Percentiles rank a stretch among this genome's conserved stretches.
phyloP scores from a whole-genome alignment of 1,140 invertebrate species.

The Hycleus cichorii region DNA sequence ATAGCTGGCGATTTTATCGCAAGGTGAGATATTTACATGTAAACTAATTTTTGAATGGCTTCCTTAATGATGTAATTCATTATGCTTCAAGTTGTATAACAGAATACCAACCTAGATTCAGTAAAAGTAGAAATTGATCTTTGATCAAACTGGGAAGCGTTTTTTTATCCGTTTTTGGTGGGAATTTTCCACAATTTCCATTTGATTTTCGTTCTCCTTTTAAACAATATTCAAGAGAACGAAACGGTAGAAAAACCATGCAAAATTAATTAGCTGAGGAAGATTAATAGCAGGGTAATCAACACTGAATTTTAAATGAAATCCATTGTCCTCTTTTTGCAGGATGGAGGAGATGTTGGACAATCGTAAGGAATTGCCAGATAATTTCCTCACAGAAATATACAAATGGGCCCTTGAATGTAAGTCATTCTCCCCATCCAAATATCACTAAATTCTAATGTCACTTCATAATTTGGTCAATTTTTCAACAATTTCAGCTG shows the following conservation, averaged over 20 bases:
- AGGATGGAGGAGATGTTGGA: slow-evolving; percentile 64
- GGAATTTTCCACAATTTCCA: too few relatives aligned
- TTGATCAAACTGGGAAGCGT: too few relatives aligned
- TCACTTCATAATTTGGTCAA: neutral
- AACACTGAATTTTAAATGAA: neutral
- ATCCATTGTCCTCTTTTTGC: slow-evolving; percentile 30
- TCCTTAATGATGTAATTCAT: too few relatives aligned
- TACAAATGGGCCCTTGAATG: slow-evolving; percentile 87
- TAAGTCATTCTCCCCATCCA: slow-evolving; percentile 44
- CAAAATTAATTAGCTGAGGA: too few relatives aligned
- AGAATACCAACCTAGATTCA: too few relatives aligned
- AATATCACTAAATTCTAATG: neutral
- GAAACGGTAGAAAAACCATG: too few relatives aligned
- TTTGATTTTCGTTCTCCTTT: too few relatives aligned
- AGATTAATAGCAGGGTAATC: too few relatives aligned
- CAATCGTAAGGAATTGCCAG: slow-evolving; percentile 59
- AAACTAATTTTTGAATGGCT: neutral
- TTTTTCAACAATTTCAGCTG: slow-evolving; percentile 50
- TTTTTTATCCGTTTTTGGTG: too few relatives aligned
- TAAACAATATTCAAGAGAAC: too few relatives aligned
- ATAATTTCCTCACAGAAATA: slow-evolving; percentile 71
- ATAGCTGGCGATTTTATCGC: slow-evolving; percentile 64
- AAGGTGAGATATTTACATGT: slow-evolving; percentile 45
- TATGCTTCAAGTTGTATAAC: too few relatives aligned
- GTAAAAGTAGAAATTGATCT: too few relatives aligned